Evolutionary conservation across 2,888 invertebrate genomes (phyloP).

Genomic region (Alviniconcha strummeri): DNA sequence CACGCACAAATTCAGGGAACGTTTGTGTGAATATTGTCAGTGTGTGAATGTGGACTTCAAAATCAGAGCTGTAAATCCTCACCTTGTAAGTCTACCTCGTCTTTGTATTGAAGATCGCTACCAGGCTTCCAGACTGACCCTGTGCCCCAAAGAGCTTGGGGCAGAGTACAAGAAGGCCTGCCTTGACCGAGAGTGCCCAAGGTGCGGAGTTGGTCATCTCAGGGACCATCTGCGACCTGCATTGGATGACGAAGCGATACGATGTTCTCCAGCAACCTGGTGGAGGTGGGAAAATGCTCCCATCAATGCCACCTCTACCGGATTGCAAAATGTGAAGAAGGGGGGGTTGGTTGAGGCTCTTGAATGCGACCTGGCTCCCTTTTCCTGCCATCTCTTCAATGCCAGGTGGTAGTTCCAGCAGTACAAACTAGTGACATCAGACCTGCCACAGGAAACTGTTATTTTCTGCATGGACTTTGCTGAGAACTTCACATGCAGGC

Average conservation of each 20-base stretch:
- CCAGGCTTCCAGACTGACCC: background rate
- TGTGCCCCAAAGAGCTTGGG: background rate
- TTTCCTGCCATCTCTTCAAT: background rate
- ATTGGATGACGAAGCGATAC: background rate
- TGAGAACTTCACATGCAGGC: background rate
- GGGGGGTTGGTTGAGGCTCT: background rate
- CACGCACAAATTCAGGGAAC: background rate
- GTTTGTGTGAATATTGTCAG: background rate
- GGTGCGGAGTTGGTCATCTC: background rate
- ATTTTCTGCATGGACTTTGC: slow-evolving; percentile 3
- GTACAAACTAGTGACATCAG: background rate
- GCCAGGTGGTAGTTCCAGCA: background rate
- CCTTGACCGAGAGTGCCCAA: background rate
- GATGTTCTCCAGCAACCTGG: background rate
- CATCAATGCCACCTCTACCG: background rate
- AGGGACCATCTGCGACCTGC: background rate
- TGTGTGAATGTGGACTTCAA: background rate
- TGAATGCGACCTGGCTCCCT: background rate
- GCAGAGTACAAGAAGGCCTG: background rate
- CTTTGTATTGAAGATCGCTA: background rate
- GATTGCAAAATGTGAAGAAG: background rate
- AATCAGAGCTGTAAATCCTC: background rate
- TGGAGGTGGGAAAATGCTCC: background rate
- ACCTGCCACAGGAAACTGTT: background rate
- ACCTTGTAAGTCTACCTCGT: background rate